Percentiles rank a stretch among this genome's conserved stretches.
Evolutionary conservation across 2,113 vertebrate genomes (phyloP).

Genomic region (Microcebus murinus): DNA sequence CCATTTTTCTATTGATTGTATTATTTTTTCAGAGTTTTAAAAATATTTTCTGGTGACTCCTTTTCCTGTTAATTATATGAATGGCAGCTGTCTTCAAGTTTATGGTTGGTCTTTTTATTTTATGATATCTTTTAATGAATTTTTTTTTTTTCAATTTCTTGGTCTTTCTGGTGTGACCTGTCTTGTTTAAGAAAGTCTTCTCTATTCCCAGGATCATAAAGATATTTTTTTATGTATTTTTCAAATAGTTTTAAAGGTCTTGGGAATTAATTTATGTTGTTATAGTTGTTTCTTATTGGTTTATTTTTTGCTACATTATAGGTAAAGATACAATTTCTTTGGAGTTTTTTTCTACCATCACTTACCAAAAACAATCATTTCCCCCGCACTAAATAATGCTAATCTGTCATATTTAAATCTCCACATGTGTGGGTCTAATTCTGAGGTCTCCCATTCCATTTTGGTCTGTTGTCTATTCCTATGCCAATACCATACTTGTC

Average conservation of each 20-base stretch:
- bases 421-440: neutral
- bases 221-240: neutral
- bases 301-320: neutral
- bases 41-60: neutral
- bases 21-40: conserved; percentile 25
- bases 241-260: conserved; percentile 29
- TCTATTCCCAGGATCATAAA: neutral
- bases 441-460: neutral
- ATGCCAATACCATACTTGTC: neutral
- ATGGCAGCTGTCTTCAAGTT: neutral
- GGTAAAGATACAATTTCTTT: neutral
- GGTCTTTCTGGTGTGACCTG: neutral
- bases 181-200: conserved; percentile 11
- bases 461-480: neutral
- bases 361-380: conserved; percentile 42
- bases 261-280: neutral
- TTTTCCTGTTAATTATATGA: conserved; percentile 4
- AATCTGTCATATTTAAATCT: neutral
- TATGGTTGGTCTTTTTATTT: neutral
- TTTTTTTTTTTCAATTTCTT: neutral
- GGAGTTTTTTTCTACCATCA: neutral
- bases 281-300: neutral
- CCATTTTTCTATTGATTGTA: conserved; percentile 1
- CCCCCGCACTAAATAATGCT: neutral
- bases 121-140: neutral